Conservation (phyloP, 1,140 invertebrate genomes). For the Helicorthomorpha holstii region DNA sequence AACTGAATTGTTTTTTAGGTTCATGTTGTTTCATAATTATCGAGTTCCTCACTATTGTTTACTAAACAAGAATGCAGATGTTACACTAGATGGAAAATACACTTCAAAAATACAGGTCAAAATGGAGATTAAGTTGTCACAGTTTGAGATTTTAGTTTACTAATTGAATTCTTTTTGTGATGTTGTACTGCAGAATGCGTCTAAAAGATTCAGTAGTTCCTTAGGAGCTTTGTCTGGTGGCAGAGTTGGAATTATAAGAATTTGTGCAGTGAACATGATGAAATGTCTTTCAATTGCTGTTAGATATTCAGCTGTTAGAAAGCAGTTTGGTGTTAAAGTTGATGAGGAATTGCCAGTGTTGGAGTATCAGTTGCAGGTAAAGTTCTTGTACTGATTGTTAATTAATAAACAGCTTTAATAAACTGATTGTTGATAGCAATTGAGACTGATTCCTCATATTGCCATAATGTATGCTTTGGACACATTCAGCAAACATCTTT, state of each 20-base stretch:
- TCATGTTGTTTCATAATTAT: slow-evolving; percentile 72
- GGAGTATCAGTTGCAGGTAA: slow-evolving; percentile 69
- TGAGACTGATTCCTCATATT: slow-evolving; percentile 72
- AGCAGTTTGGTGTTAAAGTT: slow-evolving; percentile 61
- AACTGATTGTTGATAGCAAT: slow-evolving; percentile 45
- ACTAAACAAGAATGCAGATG: slow-evolving; percentile 71
- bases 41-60: slow-evolving; percentile 60
- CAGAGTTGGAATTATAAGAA: slow-evolving; percentile 44
- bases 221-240: slow-evolving; percentile 72
- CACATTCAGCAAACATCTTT: slow-evolving; percentile 45
- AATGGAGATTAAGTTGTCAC: too few species aligned
- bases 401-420: slow-evolving; percentile 8
- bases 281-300: slow-evolving; percentile 66
- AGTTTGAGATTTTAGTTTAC: too few species aligned
- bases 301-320: slow-evolving; percentile 71
- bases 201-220: slow-evolving; percentile 54
- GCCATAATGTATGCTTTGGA: slow-evolving; percentile 61
- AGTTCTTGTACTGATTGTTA: neutral
- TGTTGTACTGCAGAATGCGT: slow-evolving; percentile 45
- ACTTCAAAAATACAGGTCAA: slow-evolving; percentile 37
- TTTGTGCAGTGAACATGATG: slow-evolving; percentile 48
- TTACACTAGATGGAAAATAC: slow-evolving; percentile 66
- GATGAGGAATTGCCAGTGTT: slow-evolving; percentile 57
- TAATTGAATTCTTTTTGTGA: too few species aligned
- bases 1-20: slow-evolving; percentile 33